Percentiles rank a stretch among this genome's conserved stretches.
phyloP scores from a whole-genome alignment of 2,888 invertebrate species.

The Drosophila peninsularis region DNA sequence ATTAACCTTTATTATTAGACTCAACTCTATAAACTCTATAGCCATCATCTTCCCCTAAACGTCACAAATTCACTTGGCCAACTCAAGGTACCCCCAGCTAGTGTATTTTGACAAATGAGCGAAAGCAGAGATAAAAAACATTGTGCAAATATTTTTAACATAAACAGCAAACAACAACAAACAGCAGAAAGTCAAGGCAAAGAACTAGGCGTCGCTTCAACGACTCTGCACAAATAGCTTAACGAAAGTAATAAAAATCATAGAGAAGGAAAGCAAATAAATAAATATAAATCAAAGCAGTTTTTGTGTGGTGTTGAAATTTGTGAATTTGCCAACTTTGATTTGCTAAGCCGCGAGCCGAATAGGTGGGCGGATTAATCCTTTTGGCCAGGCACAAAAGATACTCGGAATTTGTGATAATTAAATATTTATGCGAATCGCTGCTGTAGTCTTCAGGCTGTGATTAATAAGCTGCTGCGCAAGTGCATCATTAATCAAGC shows the following conservation, averaged over 20 bases:
- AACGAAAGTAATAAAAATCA: slow-evolving; percentile 14
- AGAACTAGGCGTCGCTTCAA: slow-evolving; percentile 35
- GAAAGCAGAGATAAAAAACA: not conserved
- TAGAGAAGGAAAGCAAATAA: slow-evolving; percentile 14
- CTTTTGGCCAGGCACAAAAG: not conserved
- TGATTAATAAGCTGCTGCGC: slow-evolving; percentile 56
- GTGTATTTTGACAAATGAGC: slow-evolving; percentile 12
- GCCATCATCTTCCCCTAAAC: not conserved
- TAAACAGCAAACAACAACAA: slow-evolving; percentile 24
- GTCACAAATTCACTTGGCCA: not conserved
- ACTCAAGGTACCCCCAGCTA: not conserved
- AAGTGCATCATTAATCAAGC: slow-evolving; percentile 61
- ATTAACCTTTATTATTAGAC: not conserved
- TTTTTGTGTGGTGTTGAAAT: slow-evolving; percentile 26
- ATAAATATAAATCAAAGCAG: slow-evolving; percentile 52
- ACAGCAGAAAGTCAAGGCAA: slow-evolving; percentile 22
- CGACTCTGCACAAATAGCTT: slow-evolving; percentile 36
- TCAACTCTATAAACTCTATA: too few species aligned
- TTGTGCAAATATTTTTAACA: slow-evolving; percentile 34
- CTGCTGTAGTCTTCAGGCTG: slow-evolving; percentile 15
- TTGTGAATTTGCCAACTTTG: slow-evolving; percentile 31
- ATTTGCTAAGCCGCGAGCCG: not conserved
- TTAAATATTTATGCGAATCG: slow-evolving; percentile 3
- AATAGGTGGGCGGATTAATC: slow-evolving; percentile 35
- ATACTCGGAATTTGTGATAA: not conserved